Evolutionary conservation across 1,140 invertebrate species (phyloP), one percentile per base, ranked within the genome.

Genomic region (Luehdorfia chinensis): DNA sequence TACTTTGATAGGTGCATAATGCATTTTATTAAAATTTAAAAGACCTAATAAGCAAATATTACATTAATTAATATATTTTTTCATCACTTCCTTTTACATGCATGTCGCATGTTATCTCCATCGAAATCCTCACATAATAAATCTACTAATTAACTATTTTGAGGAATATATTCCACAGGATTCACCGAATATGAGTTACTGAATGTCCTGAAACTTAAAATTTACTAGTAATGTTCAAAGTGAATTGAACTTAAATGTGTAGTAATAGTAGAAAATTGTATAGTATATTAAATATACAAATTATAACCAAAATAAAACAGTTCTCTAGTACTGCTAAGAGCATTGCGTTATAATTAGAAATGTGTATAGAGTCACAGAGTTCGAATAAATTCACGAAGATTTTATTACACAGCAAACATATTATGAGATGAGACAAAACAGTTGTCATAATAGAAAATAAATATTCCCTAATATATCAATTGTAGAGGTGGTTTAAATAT

Each of bases 381-480:
- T 11, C 28, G 4, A 13, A 31, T 31, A n/a, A n/a, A n/a, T n/a
- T n/a, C n/a, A n/a, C n/a, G n/a, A n/a, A n/a, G n/a, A 36, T 9
- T 31, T 36, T 18, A 21, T 13, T 8, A 39, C 11, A 23, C 16
- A 21, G 23, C 21, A 36, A 21, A 36, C 16, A 19, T 8, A 19
- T 12, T 19, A 4, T 23, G 39, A 30, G 14, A 43, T 28, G 3
- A 11, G 39, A 43, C 39, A 43, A 43, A 11, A 49, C 44, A 41
- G 41, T 51, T 45, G 49, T 48, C 50, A 23, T 21, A 55, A 52
- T 57, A 63, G n/a, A 55, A 59, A 55, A 59, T 64, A 67, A 63
- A 60, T 59, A 62, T 64, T 58, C 31, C 53, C 49, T 53, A 59
- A 41, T 41, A n/a, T 34, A 41, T 8, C 23, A 41, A 41, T 27